A percentile compares a stretch with the other conserved stretches of the same genome.
Conservation (phyloP, 92 coral and sea anemone species). For the Umimayanthus kanabou region DNA sequence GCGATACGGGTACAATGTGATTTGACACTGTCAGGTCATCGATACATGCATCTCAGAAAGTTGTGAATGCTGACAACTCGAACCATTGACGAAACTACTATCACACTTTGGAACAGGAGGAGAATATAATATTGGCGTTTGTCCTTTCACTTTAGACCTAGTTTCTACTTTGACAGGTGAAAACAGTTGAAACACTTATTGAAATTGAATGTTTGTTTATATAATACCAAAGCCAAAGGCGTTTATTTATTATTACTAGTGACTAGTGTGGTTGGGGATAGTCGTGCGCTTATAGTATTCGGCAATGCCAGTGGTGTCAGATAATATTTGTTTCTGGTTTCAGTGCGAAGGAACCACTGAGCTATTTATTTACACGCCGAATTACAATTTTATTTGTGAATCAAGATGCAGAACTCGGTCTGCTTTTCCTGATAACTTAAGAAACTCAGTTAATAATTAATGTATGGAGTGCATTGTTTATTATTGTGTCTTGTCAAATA, state of each 20-base stretch:
- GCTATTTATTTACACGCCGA: neutral
- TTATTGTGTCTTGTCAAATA: neutral
- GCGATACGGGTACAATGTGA: neutral
- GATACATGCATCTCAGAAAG: neutral
- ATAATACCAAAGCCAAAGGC: neutral
- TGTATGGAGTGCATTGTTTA: neutral
- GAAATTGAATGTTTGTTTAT: neutral
- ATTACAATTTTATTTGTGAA: too few relatives aligned
- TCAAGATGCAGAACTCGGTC: neutral
- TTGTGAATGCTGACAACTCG: too few relatives aligned
- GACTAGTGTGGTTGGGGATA: neutral
- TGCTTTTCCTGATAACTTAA: neutral
- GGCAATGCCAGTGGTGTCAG: neutral
- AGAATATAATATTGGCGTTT: neutral
- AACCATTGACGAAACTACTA: neutral
- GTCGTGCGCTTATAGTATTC: neutral
- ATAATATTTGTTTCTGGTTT: neutral
- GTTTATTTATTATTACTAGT: neutral
- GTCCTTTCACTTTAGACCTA: neutral
- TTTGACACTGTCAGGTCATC: neutral
- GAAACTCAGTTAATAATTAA: constrained; percentile 10
- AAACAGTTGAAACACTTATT: neutral
- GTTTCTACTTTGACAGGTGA: neutral
- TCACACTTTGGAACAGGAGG: neutral
- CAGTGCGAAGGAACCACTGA: neutral